Evolutionary conservation across 2,888 invertebrate species (phyloP).

Genomic region (Amblyjoppa proteus): DNA sequence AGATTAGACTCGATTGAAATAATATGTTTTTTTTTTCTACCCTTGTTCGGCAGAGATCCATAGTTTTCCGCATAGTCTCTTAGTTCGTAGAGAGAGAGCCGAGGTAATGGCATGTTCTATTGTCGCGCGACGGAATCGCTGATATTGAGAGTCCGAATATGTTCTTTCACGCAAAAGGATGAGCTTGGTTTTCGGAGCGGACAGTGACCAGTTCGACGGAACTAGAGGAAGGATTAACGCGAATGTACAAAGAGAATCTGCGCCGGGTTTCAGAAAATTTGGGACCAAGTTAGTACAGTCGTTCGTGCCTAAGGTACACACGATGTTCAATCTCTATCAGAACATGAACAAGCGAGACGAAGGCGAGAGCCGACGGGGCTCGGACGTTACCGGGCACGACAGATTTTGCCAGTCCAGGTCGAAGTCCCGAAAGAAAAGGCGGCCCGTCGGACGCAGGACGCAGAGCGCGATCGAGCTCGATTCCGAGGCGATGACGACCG

Average conservation of each 20-base stretch:
- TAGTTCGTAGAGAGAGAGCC: conserved; percentile 43
- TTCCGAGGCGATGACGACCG: conserved; percentile 80
- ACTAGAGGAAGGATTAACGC: conserved; percentile 57
- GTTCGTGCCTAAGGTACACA: conserved; percentile 66
- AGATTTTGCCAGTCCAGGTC: conserved; percentile 91
- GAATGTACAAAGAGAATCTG: conserved; percentile 63
- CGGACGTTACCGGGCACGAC: conserved; percentile 92
- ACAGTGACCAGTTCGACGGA: conserved; percentile 63
- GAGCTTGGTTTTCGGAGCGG: conserved; percentile 66
- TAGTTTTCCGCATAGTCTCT: conserved; percentile 47
- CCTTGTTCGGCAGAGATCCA: conserved; percentile 51
- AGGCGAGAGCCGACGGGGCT: conserved; percentile 84
- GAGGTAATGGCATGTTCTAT: background rate
- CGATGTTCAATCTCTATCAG: conserved; percentile 92
- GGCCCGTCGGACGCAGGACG: conserved; percentile 80
- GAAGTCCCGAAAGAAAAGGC: conserved; percentile 80
- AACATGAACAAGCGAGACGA: conserved; percentile 88
- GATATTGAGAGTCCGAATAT: conserved; percentile 32
- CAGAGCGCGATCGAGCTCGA: conserved; percentile 83
- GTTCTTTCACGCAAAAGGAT: conserved; percentile 61
- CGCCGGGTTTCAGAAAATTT: conserved; percentile 66
- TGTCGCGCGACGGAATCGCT: background rate
- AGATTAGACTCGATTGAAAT: background rate
- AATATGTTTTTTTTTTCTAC: background rate
- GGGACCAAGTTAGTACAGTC: conserved; percentile 67